These are phyloP conservation scores for Drosophila orosa DNA, from an alignment of 1,140 invertebrate species.

Conservation along the genomic window DNA sequence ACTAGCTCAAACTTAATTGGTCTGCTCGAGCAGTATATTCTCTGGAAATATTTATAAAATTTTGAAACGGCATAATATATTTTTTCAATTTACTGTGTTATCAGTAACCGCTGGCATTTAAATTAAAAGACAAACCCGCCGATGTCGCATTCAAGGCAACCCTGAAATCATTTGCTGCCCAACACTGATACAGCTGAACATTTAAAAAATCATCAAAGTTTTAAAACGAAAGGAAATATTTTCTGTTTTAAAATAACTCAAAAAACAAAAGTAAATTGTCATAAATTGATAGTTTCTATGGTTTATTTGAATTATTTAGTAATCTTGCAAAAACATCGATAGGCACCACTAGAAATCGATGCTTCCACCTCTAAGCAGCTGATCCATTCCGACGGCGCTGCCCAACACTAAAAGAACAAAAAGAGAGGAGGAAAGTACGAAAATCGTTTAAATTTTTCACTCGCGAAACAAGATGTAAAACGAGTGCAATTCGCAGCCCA, in stretches of 20 bases:
- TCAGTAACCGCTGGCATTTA: neutral
- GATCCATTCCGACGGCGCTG: neutral
- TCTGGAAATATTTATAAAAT: too few relatives aligned
- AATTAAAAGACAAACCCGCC: neutral
- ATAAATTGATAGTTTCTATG: neutral
- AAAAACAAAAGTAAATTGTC: neutral
- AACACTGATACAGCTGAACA: neutral
- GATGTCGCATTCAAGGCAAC: neutral
- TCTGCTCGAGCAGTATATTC: too few relatives aligned
- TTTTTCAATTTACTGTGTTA: neutral
- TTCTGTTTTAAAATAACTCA: neutral
- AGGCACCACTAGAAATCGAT: neutral
- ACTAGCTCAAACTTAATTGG: too few relatives aligned
- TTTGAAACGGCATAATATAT: neutral
- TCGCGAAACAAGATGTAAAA: conserved; percentile 35
- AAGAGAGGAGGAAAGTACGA: conserved; percentile 21
- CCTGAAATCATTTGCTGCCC: neutral
- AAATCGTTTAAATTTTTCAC: conserved; percentile 12
- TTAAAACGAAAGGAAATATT: neutral
- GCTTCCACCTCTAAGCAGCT: conserved; percentile 6
- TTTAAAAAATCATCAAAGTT: neutral
- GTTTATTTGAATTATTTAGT: neutral
- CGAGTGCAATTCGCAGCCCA: conserved; percentile 12
- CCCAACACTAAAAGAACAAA: conserved; percentile 14
- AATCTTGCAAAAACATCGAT: neutral